Percentiles rank a stretch among this genome's conserved stretches.
Conservation (phyloP, 2,888 invertebrate genomes). For the Phaedon cochleariae region DNA sequence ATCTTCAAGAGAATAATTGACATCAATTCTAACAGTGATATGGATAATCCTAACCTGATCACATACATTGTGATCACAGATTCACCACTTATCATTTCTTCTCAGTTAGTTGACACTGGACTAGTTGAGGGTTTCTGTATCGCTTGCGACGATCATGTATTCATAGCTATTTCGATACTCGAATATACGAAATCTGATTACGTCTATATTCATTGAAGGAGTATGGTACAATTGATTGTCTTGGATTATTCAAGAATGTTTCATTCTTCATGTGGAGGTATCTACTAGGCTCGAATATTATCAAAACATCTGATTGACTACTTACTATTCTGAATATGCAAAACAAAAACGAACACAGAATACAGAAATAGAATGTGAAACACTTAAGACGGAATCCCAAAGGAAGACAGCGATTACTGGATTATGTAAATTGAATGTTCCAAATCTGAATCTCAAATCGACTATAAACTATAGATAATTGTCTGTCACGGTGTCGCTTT, state of each 20-base stretch:
- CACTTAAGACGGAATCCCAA: neutral
- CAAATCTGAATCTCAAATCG: conserved; percentile 9
- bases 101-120: no score
- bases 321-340: neutral
- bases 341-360: neutral
- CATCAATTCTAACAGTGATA: neutral
- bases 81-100: no score
- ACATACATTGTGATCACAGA: neutral
- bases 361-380: neutral
- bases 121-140: no score
- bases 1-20: no score
- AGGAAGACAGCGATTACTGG: neutral
- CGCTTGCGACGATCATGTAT: no score
- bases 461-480: conserved; percentile 10
- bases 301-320: neutral
- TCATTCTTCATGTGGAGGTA: neutral
- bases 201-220: no score
- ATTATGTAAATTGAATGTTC: conserved; percentile 2
- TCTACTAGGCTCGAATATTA: no score
- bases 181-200: no score
- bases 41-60: neutral
- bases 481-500: conserved; percentile 1
- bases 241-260: no score
- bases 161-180: no score
- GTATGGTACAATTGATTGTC: no score